Evolutionary conservation across 2,888 invertebrate species (phyloP).

Genomic region (Dione juno): DNA sequence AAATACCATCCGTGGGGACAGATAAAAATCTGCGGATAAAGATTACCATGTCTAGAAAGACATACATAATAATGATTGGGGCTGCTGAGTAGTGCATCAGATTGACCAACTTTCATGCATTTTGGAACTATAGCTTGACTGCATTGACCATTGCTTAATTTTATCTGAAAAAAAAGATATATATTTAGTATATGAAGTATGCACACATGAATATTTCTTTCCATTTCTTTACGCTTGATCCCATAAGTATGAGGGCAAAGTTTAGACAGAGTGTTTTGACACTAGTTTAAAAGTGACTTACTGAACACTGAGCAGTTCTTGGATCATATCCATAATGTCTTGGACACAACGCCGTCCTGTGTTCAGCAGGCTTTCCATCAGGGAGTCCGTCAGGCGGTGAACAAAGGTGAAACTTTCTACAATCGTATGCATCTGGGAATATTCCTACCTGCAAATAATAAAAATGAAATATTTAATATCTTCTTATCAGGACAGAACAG

Average conservation of each 20-base stretch:
- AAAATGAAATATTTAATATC: neutral
- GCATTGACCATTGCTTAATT: constrained; percentile 68
- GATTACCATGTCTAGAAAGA: constrained; percentile 54
- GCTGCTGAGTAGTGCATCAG: constrained; percentile 60
- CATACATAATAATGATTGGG: constrained; percentile 76
- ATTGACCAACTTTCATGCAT: constrained; percentile 65
- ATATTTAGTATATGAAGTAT: too few species aligned
- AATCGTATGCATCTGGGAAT: constrained; percentile 75
- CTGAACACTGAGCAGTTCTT: constrained; percentile 73
- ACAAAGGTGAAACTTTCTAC: constrained; percentile 76
- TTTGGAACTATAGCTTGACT: constrained; percentile 61
- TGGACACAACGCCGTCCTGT: constrained; percentile 69
- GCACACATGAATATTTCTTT: too few species aligned
- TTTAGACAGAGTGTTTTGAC: too few species aligned
- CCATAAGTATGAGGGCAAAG: too few species aligned
- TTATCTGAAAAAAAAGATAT: constrained; percentile 64
- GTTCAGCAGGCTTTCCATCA: constrained; percentile 70
- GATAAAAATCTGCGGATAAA: constrained; percentile 73
- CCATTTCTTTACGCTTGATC: too few species aligned
- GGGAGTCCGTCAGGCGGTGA: constrained; percentile 70
- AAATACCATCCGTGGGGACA: constrained; percentile 77
- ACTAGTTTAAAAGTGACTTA: constrained; percentile 49
- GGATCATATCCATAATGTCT: constrained; percentile 73
- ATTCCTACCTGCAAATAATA: constrained; percentile 67
- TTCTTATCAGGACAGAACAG: neutral